Evolutionary conservation across 2,888 invertebrate species (phyloP), one percentile per base, ranked within the genome.

Genomic region (Rhaphigaster nebulosa): DNA sequence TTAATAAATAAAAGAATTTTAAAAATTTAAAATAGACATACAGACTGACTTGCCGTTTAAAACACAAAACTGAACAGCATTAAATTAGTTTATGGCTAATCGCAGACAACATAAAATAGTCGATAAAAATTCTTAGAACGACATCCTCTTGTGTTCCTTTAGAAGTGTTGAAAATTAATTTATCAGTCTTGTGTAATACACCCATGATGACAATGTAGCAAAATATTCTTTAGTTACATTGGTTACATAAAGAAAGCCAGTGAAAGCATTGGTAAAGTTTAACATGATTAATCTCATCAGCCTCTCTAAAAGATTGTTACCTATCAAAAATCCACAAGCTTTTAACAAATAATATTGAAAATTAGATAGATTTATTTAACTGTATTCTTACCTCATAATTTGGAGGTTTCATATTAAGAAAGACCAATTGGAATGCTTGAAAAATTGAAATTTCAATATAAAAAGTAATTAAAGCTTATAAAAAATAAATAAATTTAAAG

Each of bases 321-420:
- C 65, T 29, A 65, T 15, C 2, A 65, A 65, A 65, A 29, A 65
- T 29, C n/a, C 10, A 60, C n/a, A 29, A 65, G 3, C 2, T n/a
- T n/a, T n/a, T 60, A 12, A 60, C 10, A 60, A 60, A 60, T n/a
- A n/a, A 60, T n/a, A 60, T n/a, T n/a, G 6, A 87, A 45, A 87
- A 34, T 34, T 60, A 0, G 8, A 26, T 29, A 34, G 13, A 60
- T 50, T 45, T 84, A 13, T 29, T 26, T 26, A 29, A n/a, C 20
- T 29, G 29, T 88, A n/a, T 56, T 56, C 91, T 91, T 91, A 93
- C 93, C 92, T 93, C 92, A 34, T 90, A 41, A 65, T 92, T 41
- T 45, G 91, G 90, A 91, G 90, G 92, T 92, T 91, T 93, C 92
- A 94, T 92, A 91, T 94, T 94, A 91, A 94, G 91, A 92, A 92